These are phyloP conservation scores for Adrianichthys oophorus DNA, from an alignment of 2,797 vertebrate genomes.

Conservation along the genomic window DNA sequence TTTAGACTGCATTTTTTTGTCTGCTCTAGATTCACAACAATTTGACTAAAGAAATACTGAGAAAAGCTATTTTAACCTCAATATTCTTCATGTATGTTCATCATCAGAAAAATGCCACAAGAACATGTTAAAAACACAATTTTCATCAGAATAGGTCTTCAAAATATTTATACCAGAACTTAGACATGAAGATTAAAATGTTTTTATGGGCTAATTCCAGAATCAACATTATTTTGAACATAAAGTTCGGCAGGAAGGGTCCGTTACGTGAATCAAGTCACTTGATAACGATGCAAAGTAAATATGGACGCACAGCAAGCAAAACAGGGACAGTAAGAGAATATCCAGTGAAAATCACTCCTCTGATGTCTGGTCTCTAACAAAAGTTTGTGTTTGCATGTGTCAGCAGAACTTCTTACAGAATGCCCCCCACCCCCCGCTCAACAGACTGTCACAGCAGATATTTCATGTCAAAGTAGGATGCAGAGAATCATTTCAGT, in stretches of 20 bases:
- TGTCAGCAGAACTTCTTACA: constrained; percentile 74
- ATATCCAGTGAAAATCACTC: constrained; percentile 38
- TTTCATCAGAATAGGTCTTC: no score
- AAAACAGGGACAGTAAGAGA: constrained; percentile 20
- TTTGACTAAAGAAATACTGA: no score
- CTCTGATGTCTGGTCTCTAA: constrained; percentile 64
- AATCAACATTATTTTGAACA: no score
- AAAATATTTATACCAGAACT: no score
- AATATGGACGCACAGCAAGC: constrained; percentile 7
- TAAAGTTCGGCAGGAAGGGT: background rate
- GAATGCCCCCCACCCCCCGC: constrained; percentile 38
- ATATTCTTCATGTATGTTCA: no score
- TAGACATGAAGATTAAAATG: no score
- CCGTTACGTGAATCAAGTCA: background rate
- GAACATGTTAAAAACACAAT: no score
- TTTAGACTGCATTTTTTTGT: no score
- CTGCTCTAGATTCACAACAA: no score
- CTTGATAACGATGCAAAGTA: background rate
- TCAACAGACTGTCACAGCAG: constrained; percentile 63
- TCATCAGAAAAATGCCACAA: no score
- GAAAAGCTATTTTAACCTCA: no score
- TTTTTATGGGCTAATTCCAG: no score
- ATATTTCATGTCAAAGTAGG: constrained; percentile 65
- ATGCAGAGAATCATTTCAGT: constrained; percentile 44
- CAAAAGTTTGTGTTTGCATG: constrained; percentile 52